Conservation (phyloP, 2,888 invertebrate genomes). For the Aplocera efformata region DNA sequence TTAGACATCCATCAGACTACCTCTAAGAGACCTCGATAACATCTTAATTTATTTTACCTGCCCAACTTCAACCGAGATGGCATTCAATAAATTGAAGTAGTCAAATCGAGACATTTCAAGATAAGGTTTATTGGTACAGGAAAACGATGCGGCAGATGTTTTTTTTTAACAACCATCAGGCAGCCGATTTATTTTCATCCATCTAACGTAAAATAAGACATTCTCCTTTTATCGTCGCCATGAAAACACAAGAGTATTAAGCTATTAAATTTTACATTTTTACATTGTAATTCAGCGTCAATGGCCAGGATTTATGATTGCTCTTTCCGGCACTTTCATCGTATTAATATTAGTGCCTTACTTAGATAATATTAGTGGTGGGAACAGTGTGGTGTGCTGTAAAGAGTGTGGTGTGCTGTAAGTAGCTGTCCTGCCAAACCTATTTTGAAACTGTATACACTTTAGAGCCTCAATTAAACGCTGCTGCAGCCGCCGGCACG, state of each 20-base stretch:
- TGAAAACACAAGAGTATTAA: constrained; percentile 29
- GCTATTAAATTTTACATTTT: constrained; percentile 38
- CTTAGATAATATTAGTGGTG: too few relatives aligned
- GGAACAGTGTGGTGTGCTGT: too few relatives aligned
- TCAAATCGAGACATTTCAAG: constrained; percentile 3
- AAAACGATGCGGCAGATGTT: constrained; percentile 16
- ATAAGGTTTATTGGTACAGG: not conserved
- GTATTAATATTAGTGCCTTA: constrained; percentile 45
- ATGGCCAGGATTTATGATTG: constrained; percentile 46
- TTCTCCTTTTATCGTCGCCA: constrained; percentile 27
- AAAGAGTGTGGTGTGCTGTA: constrained; percentile 22
- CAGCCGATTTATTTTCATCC: constrained; percentile 27
- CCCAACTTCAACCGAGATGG: constrained; percentile 19
- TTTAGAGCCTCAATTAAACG: constrained; percentile 43
- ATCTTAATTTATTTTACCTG: constrained; percentile 24
- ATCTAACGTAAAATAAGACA: constrained; percentile 31
- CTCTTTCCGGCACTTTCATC: constrained; percentile 35
- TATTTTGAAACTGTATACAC: constrained; percentile 47
- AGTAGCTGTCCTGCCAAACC: constrained; percentile 28
- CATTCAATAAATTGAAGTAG: constrained; percentile 20
- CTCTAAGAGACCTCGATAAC: constrained; percentile 21
- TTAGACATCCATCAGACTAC: constrained; percentile 25
- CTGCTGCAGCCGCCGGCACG: constrained; percentile 8
- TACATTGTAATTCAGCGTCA: constrained; percentile 42
- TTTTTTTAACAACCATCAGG: constrained; percentile 28